Evolutionary conservation across 1,140 invertebrate genomes (phyloP), one percentile per base, ranked within the genome.

Genomic region (Dendrolimus punctatus): DNA sequence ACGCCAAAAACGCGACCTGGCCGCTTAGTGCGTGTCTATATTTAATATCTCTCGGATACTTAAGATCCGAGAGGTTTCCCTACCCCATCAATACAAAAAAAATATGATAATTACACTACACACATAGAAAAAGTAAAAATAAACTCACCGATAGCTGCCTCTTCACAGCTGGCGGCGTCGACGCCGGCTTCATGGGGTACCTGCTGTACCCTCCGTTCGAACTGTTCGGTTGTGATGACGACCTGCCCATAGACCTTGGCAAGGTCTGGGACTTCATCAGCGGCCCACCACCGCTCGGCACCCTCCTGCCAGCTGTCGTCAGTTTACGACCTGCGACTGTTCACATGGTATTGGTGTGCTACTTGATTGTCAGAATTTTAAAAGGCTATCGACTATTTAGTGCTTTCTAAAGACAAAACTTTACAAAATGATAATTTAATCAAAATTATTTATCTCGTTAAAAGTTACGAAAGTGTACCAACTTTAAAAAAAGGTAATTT

Each of bases 251-350:
- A 45, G 92, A 95, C 42, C 95, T 85, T 0, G 95, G 95, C 47
- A 96, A 80, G 6, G 95, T 96, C 84, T 94, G 93, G 58, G 93
- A 95, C 80, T 95, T 95, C 68, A 92, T 93, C 53, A 92, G 84
- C 5, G 89, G 88, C 2, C 90, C 88, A 43, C 92, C 87, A 5
- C 90, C 88, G 57, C 90, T 89, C 4, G 91, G 87, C 44, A 88
- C 75, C 48, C 92, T 87, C 63, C 92, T 91, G 8, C 91, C 90
- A n/a, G 91, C 89, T 49, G 93, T 90, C 8, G 91, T 93, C 46
- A 95, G 78, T 80, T 93, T 93, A 59, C 92, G 90, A 36, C 93
- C 93, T 47, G 93, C 77, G 55, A 86, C 80, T 86, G 66, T 45
- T 51, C 42, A 38, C 23, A 4, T 5, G 10, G 49, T 59, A 64